Base-by-base conservation (phyloP, 1,140 invertebrate species). In the Solenopsis fugax region DNA sequence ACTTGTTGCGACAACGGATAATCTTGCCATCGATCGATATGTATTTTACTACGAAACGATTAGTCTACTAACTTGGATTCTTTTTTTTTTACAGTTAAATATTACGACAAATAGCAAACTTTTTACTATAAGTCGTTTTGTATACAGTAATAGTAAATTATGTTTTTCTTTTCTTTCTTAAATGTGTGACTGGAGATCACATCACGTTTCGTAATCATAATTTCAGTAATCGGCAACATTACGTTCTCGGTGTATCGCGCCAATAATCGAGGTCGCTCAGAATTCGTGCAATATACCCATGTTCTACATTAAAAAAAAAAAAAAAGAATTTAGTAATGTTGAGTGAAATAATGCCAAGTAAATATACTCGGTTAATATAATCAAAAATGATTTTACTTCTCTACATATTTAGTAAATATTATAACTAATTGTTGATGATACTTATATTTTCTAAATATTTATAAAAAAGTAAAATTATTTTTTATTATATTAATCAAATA, bases 1-100 rank as follows among this genome's bases (percentile, higher is more conserved):
- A 78, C 76, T 78, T 78, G 76, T 78, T 78, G 60, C 60, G 45
- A 78, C 75, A 78, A 64, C 60, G 12, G 37, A 56, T 34, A 75
- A 78, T 48, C 18, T 65, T 58, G 24, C 21, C 41, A 18, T 6
- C 18, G 34, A 24, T n/a, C 21, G 9, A 78, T 65, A 65, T 16
- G 3, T 62, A 62, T 24, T 69, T 69, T 78, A 18, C 3, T 64
- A 77, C 45, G 12, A 77, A 77, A 34, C 9, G 58, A 45, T 52
- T 48, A 71, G 3, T 24, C 29, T 41, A 37, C 29, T 12, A 16
- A n/a, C 21, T 75, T 21, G 3, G 1, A 60, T 21, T 29, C 29
- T 29, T 29, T 29, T 29, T 29, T 29, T 29, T 29, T 75, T 75
- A 45, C n/a, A 18, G 6, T 75, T 56, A 75, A 75, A 45, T 41